Conservation (phyloP, 2,113 vertebrate species). For the Morone saxatilis region DNA sequence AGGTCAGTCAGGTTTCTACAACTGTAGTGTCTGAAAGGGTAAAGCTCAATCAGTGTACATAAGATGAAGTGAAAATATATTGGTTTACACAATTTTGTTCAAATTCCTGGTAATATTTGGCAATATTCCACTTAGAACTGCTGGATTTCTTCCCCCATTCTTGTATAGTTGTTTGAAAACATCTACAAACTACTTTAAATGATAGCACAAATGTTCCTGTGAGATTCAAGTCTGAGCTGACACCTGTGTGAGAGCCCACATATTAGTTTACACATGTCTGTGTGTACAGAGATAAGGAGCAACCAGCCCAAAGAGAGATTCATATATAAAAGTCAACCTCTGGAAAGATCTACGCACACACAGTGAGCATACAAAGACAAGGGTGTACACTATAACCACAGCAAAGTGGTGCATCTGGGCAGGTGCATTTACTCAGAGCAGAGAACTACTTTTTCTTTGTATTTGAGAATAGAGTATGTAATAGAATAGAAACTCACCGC, state of each 20-base stretch:
- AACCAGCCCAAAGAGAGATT: background rate
- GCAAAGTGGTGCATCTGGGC: background rate
- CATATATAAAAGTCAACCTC: background rate
- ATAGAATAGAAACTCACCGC: background rate
- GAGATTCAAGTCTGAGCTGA: background rate
- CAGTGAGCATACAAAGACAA: background rate
- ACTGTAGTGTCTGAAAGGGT: background rate
- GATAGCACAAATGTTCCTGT: background rate
- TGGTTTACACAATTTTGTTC: background rate
- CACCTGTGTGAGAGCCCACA: background rate
- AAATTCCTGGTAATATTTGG: too few relatives aligned
- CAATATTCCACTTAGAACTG: background rate
- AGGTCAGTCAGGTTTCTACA: background rate
- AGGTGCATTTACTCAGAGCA: background rate
- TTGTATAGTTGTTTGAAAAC: conserved; percentile 8
- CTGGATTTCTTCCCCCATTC: background rate
- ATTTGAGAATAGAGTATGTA: background rate
- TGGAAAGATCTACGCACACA: background rate
- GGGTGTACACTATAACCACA: background rate
- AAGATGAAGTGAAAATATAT: background rate
- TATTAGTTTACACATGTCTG: background rate
- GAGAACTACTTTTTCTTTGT: background rate
- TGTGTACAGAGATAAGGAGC: background rate
- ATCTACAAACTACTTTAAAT: background rate
- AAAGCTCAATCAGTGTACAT: background rate